phyloP scores from a whole-genome alignment of 2,113 vertebrate species.

The Boulengeromyrus knoepffleri region DNA sequence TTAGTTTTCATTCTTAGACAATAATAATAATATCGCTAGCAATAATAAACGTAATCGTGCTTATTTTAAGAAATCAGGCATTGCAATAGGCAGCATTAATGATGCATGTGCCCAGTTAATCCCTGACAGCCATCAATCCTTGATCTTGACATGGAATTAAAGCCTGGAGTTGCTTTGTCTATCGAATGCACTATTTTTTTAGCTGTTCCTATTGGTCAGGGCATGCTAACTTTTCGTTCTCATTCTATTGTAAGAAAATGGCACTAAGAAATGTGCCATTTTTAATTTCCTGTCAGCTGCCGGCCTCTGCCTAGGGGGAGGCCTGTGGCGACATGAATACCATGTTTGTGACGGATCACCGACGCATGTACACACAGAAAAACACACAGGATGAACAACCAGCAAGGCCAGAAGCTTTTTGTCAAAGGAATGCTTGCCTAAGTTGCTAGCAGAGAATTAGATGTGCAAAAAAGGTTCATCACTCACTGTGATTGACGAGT shows the following conservation, averaged over 20 bases:
- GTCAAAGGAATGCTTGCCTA: not conserved
- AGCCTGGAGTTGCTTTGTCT: constrained; percentile 32
- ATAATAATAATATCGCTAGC: constrained; percentile 40
- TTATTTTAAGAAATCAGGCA: constrained; percentile 26
- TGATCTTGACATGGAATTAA: constrained; percentile 31
- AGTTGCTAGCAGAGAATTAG: not conserved
- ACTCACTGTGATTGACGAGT: not conserved
- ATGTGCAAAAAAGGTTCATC: not conserved
- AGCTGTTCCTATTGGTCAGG: constrained; percentile 25
- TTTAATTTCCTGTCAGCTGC: not conserved
- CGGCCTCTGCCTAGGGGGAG: not conserved
- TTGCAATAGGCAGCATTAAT: constrained; percentile 47
- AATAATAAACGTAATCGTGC: constrained; percentile 39
- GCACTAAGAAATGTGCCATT: constrained; percentile 21
- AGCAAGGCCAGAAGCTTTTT: not conserved
- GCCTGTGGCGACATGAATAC: not conserved
- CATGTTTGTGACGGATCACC: not conserved
- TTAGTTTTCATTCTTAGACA: not conserved
- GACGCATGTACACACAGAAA: not conserved
- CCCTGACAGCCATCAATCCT: not conserved
- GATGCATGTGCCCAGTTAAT: constrained; percentile 11
- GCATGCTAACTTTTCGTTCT: constrained; percentile 8
- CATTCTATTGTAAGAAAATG: not conserved
- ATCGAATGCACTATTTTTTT: constrained; percentile 38
- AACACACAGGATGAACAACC: not conserved